phyloP scores from a whole-genome alignment of 2,113 vertebrate species.

The Malurus cyaneus region DNA sequence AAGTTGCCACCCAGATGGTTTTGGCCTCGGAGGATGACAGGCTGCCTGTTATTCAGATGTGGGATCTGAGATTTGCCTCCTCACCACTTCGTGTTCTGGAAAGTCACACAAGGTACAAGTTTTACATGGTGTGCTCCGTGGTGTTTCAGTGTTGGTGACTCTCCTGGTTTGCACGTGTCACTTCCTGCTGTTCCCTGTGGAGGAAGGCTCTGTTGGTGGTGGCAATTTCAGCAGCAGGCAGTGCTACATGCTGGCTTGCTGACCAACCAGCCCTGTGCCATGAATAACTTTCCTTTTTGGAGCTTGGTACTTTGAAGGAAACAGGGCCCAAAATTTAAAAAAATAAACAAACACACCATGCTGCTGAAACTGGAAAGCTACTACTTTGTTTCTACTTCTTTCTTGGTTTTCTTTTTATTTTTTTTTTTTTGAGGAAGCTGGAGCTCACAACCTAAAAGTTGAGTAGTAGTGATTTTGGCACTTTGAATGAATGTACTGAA shows the following conservation, averaged over 20 bases:
- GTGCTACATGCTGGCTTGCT: background rate
- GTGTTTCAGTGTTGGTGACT: background rate
- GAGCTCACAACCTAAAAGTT: background rate
- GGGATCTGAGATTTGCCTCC: slow-evolving; percentile 95
- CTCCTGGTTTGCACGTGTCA: rapidly evolving
- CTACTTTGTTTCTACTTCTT: background rate
- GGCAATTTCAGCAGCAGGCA: background rate
- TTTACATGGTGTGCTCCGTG: rapidly evolving
- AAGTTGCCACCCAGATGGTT: slow-evolving; percentile 94
- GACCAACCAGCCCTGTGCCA: background rate
- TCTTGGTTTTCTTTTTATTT: background rate
- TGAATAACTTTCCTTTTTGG: background rate
- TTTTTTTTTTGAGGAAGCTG: background rate
- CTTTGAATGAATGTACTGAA: background rate
- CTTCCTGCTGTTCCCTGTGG: background rate
- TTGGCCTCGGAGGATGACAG: slow-evolving; percentile 93
- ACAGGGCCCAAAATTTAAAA: background rate
- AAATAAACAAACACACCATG: rapidly evolving
- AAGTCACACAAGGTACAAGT: slow-evolving; percentile 87
- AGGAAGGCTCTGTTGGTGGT: background rate
- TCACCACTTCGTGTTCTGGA: slow-evolving; percentile 93
- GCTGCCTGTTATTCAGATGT: slow-evolving; percentile 95
- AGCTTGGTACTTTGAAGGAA: background rate
- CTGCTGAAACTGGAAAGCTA: background rate
- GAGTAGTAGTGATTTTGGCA: background rate